These are phyloP conservation scores for Pseudachorutes palmiensis DNA, from an alignment of 1,140 invertebrate species.

Conservation along the genomic window DNA sequence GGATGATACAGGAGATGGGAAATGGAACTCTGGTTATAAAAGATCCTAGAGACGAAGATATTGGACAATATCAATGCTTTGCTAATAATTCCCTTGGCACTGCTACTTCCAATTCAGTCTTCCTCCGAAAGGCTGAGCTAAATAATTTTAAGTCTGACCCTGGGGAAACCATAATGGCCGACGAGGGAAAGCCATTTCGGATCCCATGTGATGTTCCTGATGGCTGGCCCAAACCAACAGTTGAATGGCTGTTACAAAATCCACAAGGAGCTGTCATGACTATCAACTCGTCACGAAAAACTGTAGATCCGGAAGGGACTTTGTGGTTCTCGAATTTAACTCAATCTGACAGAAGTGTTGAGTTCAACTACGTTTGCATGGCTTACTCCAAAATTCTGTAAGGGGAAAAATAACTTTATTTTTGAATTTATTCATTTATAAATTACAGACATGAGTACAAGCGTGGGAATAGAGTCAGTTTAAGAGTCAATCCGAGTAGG, in stretches of 20 bases:
- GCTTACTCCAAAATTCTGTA: conserved; percentile 40
- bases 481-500: conserved; percentile 69
- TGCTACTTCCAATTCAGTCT: conserved; percentile 88
- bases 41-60: conserved; percentile 66
- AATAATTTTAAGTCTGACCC: conserved; percentile 78
- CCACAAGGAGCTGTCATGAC: conserved; percentile 67
- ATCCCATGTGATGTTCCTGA: conserved; percentile 81
- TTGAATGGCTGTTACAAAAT: conserved; percentile 81
- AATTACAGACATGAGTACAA: conserved; percentile 70
- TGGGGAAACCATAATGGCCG: conserved; percentile 53
- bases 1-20: conserved; percentile 85
- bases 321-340: conserved; percentile 92
- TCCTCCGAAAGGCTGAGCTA: conserved; percentile 86
- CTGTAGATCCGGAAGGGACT: conserved; percentile 84
- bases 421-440: too few species aligned
- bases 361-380: conserved; percentile 80
- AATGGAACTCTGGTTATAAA: conserved; percentile 84
- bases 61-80: conserved; percentile 90
- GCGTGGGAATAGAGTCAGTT: conserved; percentile 67
- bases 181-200: conserved; percentile 79
- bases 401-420: too few species aligned
- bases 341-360: conserved; percentile 61
- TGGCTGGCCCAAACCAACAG: conserved; percentile 86
- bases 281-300: conserved; percentile 87
- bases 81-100: conserved; percentile 77